These are phyloP conservation scores for Pterois miles DNA, from an alignment of 2,797 vertebrate genomes.

Conservation along the genomic window DNA sequence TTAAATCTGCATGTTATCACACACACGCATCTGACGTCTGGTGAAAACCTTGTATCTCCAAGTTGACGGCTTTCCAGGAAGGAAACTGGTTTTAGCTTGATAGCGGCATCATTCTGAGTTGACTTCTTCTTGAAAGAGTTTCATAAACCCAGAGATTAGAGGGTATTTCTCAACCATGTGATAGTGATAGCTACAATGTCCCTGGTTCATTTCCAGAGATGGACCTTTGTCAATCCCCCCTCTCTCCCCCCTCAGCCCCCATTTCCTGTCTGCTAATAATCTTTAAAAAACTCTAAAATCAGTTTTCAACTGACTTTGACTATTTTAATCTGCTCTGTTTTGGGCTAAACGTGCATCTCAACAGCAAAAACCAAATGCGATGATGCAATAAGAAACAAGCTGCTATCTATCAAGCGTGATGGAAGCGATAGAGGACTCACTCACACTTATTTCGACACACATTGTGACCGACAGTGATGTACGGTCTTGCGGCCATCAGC, in stretches of 20 bases:
- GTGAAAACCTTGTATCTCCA: background rate
- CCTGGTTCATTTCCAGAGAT: background rate
- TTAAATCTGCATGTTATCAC: conserved; percentile 6
- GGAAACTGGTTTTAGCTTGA: conserved; percentile 5
- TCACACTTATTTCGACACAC: conserved; percentile 41
- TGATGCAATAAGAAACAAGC: conserved; percentile 26
- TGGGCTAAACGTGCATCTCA: background rate
- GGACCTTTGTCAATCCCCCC: background rate
- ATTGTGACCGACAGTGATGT: conserved; percentile 68
- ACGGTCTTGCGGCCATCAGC: conserved; percentile 59
- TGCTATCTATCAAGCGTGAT: conserved; percentile 45
- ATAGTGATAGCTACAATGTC: background rate
- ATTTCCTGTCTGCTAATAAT: background rate
- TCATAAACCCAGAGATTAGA: conserved; percentile 15
- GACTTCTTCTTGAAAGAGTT: conserved; percentile 1
- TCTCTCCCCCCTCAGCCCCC: too few species aligned
- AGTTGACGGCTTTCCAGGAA: conserved; percentile 2
- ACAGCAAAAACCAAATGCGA: conserved; percentile 11
- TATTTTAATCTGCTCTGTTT: conserved; percentile 1
- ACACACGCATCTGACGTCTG: conserved; percentile 6
- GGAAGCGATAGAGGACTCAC: conserved; percentile 47
- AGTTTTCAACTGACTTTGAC: background rate
- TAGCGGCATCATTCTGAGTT: background rate
- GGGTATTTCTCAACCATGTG: background rate
- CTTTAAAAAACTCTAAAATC: background rate